Percentiles rank a stretch among this genome's conserved stretches.
These are phyloP conservation scores for Coleophora deauratella DNA, from an alignment of 2,888 invertebrate genomes.

Conservation along the genomic window DNA sequence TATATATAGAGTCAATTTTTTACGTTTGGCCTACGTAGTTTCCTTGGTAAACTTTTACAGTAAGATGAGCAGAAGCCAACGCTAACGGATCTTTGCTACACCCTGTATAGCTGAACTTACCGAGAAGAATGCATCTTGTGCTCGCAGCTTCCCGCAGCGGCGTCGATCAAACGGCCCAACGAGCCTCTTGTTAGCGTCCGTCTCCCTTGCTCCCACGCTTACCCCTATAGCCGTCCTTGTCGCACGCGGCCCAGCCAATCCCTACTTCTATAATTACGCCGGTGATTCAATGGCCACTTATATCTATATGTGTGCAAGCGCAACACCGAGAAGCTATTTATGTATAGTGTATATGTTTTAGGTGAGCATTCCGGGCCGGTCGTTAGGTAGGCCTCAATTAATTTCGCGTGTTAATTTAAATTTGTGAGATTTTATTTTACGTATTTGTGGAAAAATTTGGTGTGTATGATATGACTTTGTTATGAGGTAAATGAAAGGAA, in stretches of 20 bases:
- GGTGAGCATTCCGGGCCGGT: conserved; percentile 47
- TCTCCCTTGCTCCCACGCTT: conserved; percentile 43
- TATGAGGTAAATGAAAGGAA: too few relatives aligned
- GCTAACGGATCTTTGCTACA: too few relatives aligned
- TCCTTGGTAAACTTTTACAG: too few relatives aligned
- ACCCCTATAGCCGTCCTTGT: conserved; percentile 39
- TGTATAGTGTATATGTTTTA: conserved; percentile 59
- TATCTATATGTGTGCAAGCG: conserved; percentile 57
- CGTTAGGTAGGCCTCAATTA: conserved; percentile 43
- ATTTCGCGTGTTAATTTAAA: conserved; percentile 35
- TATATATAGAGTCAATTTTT: too few relatives aligned
- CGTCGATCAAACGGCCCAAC: conserved; percentile 73
- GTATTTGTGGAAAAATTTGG: too few relatives aligned
- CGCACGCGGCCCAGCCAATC: conserved; percentile 63
- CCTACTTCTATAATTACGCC: conserved; percentile 75
- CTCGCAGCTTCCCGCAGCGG: conserved; percentile 66
- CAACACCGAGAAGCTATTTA: conserved; percentile 60
- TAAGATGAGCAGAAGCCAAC: too few relatives aligned
- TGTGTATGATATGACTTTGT: too few relatives aligned
- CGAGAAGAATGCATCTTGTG: conserved; percentile 71
- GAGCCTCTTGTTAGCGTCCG: conserved; percentile 68
- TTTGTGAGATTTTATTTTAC: too few relatives aligned
- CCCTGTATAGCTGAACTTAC: conserved; percentile 68
- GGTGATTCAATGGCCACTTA: conserved; percentile 74
- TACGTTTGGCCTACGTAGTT: too few relatives aligned